These are phyloP conservation scores for Shinisaurus crocodilurus DNA, from an alignment of 2,113 vertebrate genomes.

Conservation along the genomic window DNA sequence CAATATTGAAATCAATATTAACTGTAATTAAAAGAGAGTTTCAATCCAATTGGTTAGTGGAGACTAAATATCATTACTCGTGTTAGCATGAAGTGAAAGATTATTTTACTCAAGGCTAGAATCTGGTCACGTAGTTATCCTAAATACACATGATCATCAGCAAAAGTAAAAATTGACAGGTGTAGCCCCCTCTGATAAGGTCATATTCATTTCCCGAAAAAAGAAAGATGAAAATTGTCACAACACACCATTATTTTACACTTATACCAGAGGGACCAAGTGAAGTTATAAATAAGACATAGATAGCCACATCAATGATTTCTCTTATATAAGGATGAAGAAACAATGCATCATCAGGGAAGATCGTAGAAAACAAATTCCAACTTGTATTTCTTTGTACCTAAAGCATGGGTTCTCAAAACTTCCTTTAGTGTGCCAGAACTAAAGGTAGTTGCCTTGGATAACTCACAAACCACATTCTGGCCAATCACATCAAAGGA, in stretches of 20 bases:
- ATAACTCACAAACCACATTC: neutral
- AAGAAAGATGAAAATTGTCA: neutral
- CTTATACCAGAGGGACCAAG: neutral
- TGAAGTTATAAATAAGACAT: neutral
- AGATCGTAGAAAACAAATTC: neutral
- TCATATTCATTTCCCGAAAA: neutral
- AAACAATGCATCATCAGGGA: neutral
- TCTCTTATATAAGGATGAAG: neutral
- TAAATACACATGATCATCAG: neutral
- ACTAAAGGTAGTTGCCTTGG: neutral
- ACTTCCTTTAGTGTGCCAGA: neutral
- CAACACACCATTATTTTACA: neutral
- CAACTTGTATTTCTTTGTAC: neutral
- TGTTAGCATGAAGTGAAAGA: neutral
- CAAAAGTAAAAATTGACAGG: neutral
- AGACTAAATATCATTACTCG: neutral
- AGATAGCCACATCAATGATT: neutral
- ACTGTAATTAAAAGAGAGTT: neutral
- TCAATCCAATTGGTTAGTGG: neutral
- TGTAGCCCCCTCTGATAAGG: neutral
- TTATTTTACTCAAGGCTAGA: neutral
- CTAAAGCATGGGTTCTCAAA: neutral
- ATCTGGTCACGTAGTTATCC: neutral
- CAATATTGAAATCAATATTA: too few relatives aligned
- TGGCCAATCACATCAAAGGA: neutral